Base-by-base conservation (phyloP, 1,140 invertebrate species). In the Elymnias hypermnestra region DNA sequence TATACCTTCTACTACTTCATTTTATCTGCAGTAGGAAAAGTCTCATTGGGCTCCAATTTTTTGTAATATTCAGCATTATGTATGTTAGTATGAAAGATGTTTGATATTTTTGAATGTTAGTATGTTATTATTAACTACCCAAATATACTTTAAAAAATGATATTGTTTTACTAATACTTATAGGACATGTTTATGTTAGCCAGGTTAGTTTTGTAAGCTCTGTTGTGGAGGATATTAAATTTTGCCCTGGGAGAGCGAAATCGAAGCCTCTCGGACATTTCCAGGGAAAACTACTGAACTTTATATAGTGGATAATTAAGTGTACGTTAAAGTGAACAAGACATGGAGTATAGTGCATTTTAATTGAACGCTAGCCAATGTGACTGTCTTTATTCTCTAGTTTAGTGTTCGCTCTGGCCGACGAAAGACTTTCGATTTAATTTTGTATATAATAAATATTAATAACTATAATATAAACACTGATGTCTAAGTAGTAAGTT, bases 391-490 rank as follows among this genome's bases (percentile, higher is more conserved):
- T 48, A 55, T 51, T 63, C 67, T 71, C 68, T 51, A 64, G 56
- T 62, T 63, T 47, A 68, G 63, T 72, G 74, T 77, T 67, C 63
- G 71, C 72, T 78, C 60, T 66, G 63, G 69, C 66, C 60, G 72
- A 79, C 67, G 60, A 72, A 79, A 77, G 70, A 77, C 73, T 72
- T 58, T 12, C 62, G 63, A 82, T 65, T 76, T 81, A 77, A 83
- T 76, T 73, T 76, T 84, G 79, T 84, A 84, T 66, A 84, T 84
- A 84, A 64, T 21, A 21, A 4, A 21, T n/a, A 21, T 21, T 82
- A 77, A 70, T 63, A n/a, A n/a, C n/a, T 66, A 42, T 84, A 45
- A n/a, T n/a, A n/a, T n/a, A n/a, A n/a, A 52, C 49, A 40, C 49
- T 45, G 49, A 48, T 48, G 29, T 52, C 49, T 52, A 52, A 40